Base-by-base conservation (phyloP, 2,113 vertebrate species). In the Bothrops jararaca region DNA sequence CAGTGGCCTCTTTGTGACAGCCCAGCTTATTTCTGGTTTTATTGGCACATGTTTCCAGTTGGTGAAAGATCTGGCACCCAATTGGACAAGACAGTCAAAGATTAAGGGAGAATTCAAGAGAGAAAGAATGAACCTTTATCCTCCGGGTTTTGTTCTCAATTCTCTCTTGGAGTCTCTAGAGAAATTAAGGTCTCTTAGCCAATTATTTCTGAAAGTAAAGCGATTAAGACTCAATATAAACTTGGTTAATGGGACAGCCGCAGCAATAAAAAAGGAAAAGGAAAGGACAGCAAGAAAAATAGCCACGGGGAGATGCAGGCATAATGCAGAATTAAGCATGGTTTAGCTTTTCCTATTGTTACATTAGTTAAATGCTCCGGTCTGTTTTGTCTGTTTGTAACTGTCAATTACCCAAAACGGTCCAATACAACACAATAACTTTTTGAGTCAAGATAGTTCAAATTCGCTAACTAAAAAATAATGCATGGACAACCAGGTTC, bases 101-200 rank as follows among this genome's bases (percentile, higher is more conserved):
- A 80, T 80, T 39, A 80, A 80, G 7, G 18, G 34, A 80, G 53
- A 23, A 45, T 45, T 11, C 39, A 3, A 1, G 18, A 3, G 34
- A 22, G 20, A 50, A 20, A 7, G 26, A 91, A 56, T 50, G 39
- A 42, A 45, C 2, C 2, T 39, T 53, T 39, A 48, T 5, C 29
- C 20, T 24, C 11, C 45, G 6, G 13, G 34, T 18, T 15, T 23
- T 48, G 85, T 89, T 45, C 88, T 69, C 42, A 48, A 23, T 85
- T 86, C 18, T 15, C 85, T 34, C 20, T 5, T 24, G 9, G 34
- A 54, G 15, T 60, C 45, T 54, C 92, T n/a, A n/a, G 85, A 39
- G 89, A 90, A 92, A 90, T 90, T 87, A 87, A 90, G 9, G 85
- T 6, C 39, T 45, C 10, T 69, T 39, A 93, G 48, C 23, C 92